phyloP scores from a whole-genome alignment of 2,113 vertebrate genomes.

The Paraplagusia blochii region DNA sequence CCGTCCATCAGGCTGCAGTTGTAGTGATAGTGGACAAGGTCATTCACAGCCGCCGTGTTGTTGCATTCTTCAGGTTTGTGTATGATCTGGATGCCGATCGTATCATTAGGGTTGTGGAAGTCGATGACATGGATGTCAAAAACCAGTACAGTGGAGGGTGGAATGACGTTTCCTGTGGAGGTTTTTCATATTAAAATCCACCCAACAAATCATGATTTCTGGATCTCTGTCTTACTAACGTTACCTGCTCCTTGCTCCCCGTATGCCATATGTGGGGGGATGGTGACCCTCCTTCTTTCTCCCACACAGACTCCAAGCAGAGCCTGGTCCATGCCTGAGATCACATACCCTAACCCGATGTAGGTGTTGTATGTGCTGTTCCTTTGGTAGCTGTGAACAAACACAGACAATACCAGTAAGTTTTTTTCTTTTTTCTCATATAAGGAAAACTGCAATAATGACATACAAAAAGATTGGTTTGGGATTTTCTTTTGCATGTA shows the following conservation, averaged over 20 bases:
- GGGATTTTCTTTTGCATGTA: no score
- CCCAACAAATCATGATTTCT: no score
- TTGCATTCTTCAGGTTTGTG: conserved; percentile 82
- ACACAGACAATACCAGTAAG: background rate
- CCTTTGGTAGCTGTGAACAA: conserved; percentile 82
- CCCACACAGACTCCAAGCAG: conserved; percentile 86
- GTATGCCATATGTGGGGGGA: conserved; percentile 91
- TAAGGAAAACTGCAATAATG: background rate
- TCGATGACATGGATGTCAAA: conserved; percentile 90
- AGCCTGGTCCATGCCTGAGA: conserved; percentile 91
- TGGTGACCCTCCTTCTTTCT: conserved; percentile 80
- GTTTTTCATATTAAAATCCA: no score
- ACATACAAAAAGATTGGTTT: no score
- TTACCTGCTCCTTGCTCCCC: conserved; percentile 89
- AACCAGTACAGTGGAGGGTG: conserved; percentile 85
- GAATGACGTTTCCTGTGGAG: conserved; percentile 83
- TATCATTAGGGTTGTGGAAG: conserved; percentile 91
- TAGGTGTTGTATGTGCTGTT: conserved; percentile 96
- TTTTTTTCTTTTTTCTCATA: background rate
- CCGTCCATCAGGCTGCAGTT: conserved; percentile 93
- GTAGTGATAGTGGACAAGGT: conserved; percentile 90
- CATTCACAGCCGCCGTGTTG: conserved; percentile 73
- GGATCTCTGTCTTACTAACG: background rate
- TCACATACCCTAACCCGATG: conserved; percentile 92
- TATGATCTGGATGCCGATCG: conserved; percentile 74